A percentile compares a stretch with the other conserved stretches of the same genome.
Conservation (phyloP, 1,140 invertebrate species). For the Hylaeus volcanicus region DNA sequence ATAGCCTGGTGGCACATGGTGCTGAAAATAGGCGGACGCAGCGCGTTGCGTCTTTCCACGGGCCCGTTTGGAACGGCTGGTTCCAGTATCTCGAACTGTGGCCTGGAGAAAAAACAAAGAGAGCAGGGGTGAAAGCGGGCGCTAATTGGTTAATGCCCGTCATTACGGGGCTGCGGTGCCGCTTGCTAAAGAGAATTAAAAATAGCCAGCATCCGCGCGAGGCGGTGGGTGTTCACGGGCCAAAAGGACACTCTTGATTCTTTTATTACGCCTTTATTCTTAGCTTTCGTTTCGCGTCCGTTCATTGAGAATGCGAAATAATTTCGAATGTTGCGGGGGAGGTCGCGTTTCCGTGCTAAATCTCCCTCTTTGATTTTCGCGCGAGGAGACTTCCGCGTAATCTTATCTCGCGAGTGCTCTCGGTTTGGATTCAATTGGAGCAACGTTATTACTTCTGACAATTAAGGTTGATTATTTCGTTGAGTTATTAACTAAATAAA, state of each 20-base stretch:
- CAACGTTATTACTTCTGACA: too few species aligned
- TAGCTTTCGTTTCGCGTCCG: slow-evolving; percentile 2
- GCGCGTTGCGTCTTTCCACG: slow-evolving; percentile 53
- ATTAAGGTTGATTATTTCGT: too few species aligned
- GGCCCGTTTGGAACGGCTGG: slow-evolving; percentile 44
- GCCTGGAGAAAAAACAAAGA: background rate
- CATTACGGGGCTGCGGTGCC: slow-evolving; percentile 45
- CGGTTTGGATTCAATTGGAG: too few species aligned
- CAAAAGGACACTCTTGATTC: slow-evolving; percentile 26
- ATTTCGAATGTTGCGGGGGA: slow-evolving; percentile 1
- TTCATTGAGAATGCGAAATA: slow-evolving; percentile 30
- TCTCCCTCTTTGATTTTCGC: too few species aligned
- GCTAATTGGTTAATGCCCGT: slow-evolving; percentile 69
- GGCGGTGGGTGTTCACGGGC: background rate
- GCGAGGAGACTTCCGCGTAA: too few species aligned
- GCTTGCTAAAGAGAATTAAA: slow-evolving; percentile 67
- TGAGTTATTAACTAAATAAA: too few species aligned
- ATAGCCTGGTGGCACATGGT: slow-evolving; percentile 35
- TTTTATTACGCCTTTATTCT: slow-evolving; percentile 43
- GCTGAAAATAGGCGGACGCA: slow-evolving; percentile 56
- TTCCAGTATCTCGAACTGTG: slow-evolving; percentile 33
- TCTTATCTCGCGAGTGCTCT: too few species aligned
- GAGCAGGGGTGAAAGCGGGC: slow-evolving; percentile 10
- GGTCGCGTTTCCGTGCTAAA: too few species aligned
- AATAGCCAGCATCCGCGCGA: slow-evolving; percentile 42